Evolutionary conservation across 2,888 invertebrate genomes (phyloP), one percentile per base, ranked within the genome.

Genomic region (Metopia argyrocephala): DNA sequence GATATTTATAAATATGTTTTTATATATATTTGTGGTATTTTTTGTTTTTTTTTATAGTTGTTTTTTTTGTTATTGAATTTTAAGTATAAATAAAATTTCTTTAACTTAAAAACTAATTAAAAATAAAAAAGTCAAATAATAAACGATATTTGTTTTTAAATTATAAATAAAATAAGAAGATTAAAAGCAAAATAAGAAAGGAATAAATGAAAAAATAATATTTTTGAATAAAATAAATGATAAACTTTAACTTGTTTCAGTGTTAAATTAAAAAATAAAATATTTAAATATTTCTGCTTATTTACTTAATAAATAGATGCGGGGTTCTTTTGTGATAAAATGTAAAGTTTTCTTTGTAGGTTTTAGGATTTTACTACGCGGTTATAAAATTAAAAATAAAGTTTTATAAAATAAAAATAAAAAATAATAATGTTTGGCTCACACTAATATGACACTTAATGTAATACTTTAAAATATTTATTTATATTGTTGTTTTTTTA

Each of bases 371-470:
- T n/a, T n/a, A n/a, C n/a, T n/a, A n/a, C n/a, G n/a, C n/a, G n/a
- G n/a, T n/a, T 64, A 50, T 56, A 64, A 21, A 73, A 64, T 38
- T 57, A 68, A 73, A 68, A 57, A 62, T 68, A 71, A 65, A 48
- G 4, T 15, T 38, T 38, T 38, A 15, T 38, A 38, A 38, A 65
- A 71, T 38, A 45, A 66, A 48, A 75, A 64, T 54, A 21, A 59
- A 61, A 59, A 69, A 70, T 59, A 54, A 78, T 52, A 28, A 74
- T 61, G 66, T 54, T 83, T 81, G 75, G 84, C 76, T 83, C 78
- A 81, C 83, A 79, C 83, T 83, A 87, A 88, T 89, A 89, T 89
- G 89, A 89, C 89, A 89, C 89, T 89, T 88, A 88, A 89, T 86
- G 87, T 89, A 88, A 88, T 89, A 89, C 88, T 88, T 87, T 38